Evolutionary conservation across 1,140 invertebrate species (phyloP).

Genomic region (Zaprionus ornatus): DNA sequence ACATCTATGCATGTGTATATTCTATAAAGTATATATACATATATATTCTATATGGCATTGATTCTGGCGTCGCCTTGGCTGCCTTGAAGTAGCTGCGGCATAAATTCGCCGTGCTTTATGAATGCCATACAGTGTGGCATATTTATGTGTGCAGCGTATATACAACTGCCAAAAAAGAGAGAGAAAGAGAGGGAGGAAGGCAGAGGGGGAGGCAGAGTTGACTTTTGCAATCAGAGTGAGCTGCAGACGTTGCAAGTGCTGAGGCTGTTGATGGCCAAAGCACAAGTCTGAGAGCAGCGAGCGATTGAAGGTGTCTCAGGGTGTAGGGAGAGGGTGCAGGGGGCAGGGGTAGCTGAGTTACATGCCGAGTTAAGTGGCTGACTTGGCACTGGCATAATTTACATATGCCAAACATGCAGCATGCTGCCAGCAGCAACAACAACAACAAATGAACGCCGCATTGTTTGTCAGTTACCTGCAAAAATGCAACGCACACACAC

Average conservation of each 20-base stretch:
- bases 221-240: constrained; percentile 74
- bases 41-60: background rate
- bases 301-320: background rate
- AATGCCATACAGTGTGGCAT: background rate
- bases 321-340: background rate
- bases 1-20: background rate
- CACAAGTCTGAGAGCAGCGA: constrained; percentile 48
- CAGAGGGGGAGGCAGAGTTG: constrained; percentile 43
- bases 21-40: background rate
- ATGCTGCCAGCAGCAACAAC: constrained; percentile 11
- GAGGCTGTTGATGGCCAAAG: constrained; percentile 62
- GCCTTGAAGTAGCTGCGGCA: background rate
- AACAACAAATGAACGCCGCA: constrained; percentile 47
- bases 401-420: constrained; percentile 74
- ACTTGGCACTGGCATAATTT: constrained; percentile 79
- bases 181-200: background rate
- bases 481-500: constrained; percentile 25
- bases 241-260: constrained; percentile 45
- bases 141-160: constrained; percentile 7
- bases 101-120: constrained; percentile 13
- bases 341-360: background rate
- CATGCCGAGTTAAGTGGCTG: constrained; percentile 65
- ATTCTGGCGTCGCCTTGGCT: background rate
- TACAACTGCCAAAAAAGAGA: background rate
- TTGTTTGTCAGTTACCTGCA: constrained; percentile 39